Evolutionary conservation across 2,797 vertebrate genomes (phyloP).

Genomic region (Paedocypris micromegethes): DNA sequence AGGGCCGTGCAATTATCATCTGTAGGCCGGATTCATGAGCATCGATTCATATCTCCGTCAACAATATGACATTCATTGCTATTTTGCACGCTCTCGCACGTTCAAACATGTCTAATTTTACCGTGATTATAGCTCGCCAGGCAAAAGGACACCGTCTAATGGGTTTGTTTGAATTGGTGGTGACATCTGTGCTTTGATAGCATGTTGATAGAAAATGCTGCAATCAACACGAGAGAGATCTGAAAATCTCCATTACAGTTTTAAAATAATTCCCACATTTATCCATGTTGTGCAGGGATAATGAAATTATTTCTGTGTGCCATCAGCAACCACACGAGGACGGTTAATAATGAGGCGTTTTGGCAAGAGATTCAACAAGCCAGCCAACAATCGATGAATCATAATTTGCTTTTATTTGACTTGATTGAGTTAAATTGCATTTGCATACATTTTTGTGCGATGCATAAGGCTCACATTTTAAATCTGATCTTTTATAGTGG

Average conservation of each 20-base stretch:
- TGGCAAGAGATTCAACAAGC: constrained; percentile 24
- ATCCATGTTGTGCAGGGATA: constrained; percentile 37
- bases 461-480: background rate
- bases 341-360: constrained; percentile 37
- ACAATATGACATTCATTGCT: constrained; percentile 40
- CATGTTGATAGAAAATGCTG: constrained; percentile 45
- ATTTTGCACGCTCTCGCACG: constrained; percentile 49
- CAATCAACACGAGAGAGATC: constrained; percentile 39
- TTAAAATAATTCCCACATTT: constrained; percentile 44
- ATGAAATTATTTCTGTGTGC: constrained; percentile 46
- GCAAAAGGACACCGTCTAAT: constrained; percentile 56
- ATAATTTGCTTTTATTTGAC: constrained; percentile 26
- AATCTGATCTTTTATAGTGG: no score
- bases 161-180: constrained; percentile 53
- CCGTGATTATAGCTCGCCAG: constrained; percentile 52
- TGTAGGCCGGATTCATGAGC: constrained; percentile 56
- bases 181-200: constrained; percentile 63
- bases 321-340: constrained; percentile 42
- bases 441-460: constrained; percentile 19
- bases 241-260: constrained; percentile 52
- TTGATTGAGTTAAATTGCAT: constrained; percentile 24
- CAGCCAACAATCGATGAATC: constrained; percentile 25
- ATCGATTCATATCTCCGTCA: constrained; percentile 60
- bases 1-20: constrained; percentile 59
- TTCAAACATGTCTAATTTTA: constrained; percentile 65